phyloP scores from a whole-genome alignment of 1,140 invertebrate species.

The roundworm (Caenorhabditis elegans) region WBcel235 BX284605.5:19342001-19342500 shows the following conservation, averaged over 20 bases:
- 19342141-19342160: conserved; percentile 11
- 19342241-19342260: background rate
- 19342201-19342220: background rate
- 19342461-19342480: no score
- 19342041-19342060: conserved; percentile 15
- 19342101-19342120: background rate
- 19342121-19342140: conserved; percentile 7
- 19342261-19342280: no score
- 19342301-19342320: background rate
- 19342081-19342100: conserved; percentile 23
- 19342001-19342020: conserved; percentile 24
- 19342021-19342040: conserved; percentile 28
- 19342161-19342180: conserved; percentile 27
- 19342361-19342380: background rate
- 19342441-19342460: no score
- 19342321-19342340: conserved; percentile 34
- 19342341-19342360: background rate
- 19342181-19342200: conserved; percentile 21
- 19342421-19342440: no score
- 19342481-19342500: no score
- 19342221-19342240: background rate
- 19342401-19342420: no score
- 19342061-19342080: conserved; percentile 23
- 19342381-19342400: background rate
- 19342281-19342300: background rate